These are phyloP conservation scores for Drosophila equinoxialis DNA, from an alignment of 1,140 invertebrate species.

Conservation along the genomic window DNA sequence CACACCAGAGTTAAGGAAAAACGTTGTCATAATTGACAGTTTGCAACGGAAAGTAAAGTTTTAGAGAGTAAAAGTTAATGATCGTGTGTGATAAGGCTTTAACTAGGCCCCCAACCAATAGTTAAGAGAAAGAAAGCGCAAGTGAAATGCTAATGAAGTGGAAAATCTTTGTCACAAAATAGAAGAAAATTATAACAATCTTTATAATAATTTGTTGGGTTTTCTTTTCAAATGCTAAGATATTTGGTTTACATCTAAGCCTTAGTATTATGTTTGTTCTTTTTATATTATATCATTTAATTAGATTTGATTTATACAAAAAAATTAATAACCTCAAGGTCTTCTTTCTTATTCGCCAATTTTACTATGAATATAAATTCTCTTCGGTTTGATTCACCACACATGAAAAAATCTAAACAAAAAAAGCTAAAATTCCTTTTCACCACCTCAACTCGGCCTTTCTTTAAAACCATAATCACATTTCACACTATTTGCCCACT, in stretches of 20 bases:
- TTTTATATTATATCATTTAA: too few relatives aligned
- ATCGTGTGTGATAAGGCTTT: constrained; percentile 15
- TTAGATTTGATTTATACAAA: too few relatives aligned
- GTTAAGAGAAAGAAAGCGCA: constrained; percentile 1
- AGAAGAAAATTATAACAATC: neutral
- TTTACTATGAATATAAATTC: too few relatives aligned
- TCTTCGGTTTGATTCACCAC: too few relatives aligned
- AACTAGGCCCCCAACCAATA: constrained; percentile 8
- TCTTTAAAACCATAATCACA: neutral
- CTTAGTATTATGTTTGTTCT: too few relatives aligned
- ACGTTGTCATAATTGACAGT: constrained; percentile 45
- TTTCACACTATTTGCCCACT: neutral
- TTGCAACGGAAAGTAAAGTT: constrained; percentile 47
- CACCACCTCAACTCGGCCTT: neutral
- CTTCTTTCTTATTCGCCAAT: too few relatives aligned
- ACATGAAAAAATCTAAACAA: too few relatives aligned
- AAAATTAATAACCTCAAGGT: too few relatives aligned
- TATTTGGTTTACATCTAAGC: too few relatives aligned
- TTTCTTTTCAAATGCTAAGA: too few relatives aligned
- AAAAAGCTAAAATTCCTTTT: too few relatives aligned
- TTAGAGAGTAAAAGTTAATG: constrained; percentile 43
- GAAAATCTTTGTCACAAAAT: constrained; percentile 1
- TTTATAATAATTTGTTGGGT: too few relatives aligned
- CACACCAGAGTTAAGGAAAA: constrained; percentile 36
- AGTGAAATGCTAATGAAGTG: constrained; percentile 10